Evolutionary conservation across 2,113 vertebrate species (phyloP).

Genomic region (Sander vitreus): DNA sequence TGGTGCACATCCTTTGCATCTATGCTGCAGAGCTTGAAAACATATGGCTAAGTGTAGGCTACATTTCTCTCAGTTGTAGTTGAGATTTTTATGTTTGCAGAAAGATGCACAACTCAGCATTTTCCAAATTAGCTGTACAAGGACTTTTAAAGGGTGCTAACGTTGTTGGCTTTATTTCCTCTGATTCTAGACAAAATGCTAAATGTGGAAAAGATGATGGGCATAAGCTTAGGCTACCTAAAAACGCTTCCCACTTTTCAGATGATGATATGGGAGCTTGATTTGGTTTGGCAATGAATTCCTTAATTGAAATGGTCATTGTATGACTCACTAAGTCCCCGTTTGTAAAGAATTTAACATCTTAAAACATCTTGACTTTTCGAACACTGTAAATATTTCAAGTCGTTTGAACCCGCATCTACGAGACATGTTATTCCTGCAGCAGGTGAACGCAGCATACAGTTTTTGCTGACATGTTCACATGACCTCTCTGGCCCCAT

Average conservation of each 20-base stretch:
- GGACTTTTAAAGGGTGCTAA: not conserved
- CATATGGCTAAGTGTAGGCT: not conserved
- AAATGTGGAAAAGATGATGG: not conserved
- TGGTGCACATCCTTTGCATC: not conserved
- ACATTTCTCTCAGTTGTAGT: not conserved
- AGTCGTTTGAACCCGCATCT: not conserved
- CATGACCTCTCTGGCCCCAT: conserved; percentile 5
- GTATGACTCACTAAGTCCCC: not conserved
- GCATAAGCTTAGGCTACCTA: not conserved
- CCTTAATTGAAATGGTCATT: not conserved
- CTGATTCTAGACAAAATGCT: conserved; percentile 2
- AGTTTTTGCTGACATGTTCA: not conserved
- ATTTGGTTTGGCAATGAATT: conserved; percentile 4
- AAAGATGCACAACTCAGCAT: not conserved
- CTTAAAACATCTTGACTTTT: not conserved
- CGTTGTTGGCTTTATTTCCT: not conserved
- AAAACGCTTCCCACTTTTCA: not conserved
- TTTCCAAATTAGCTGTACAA: not conserved
- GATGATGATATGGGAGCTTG: not conserved
- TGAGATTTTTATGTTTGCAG: not conserved
- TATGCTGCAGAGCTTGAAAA: not conserved
- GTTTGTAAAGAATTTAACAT: not conserved
- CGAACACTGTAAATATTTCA: not conserved
- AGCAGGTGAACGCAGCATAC: not conserved
- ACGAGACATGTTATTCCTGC: not conserved